Percentiles rank a stretch among this genome's conserved stretches.
Evolutionary conservation across 2,797 vertebrate genomes (phyloP).

Genomic region (Phrynocephalus forsythii): DNA sequence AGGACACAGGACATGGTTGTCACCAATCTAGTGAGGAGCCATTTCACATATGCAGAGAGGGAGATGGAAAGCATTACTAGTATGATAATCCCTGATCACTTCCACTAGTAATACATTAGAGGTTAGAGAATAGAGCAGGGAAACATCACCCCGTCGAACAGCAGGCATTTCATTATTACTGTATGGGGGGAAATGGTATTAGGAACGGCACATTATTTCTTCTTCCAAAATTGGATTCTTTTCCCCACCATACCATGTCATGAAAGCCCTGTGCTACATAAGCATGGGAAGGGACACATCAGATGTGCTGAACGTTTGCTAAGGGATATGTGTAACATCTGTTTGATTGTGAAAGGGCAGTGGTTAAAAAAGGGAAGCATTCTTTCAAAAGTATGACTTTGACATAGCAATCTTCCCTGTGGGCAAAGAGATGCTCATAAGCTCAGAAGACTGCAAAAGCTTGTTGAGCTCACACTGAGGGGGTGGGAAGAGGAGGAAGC

Average conservation of each 20-base stretch:
- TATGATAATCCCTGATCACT: no score
- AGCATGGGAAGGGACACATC: not conserved
- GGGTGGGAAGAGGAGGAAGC: no score
- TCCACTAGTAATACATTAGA: no score
- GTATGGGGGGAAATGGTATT: not conserved
- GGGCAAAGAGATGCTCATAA: not conserved
- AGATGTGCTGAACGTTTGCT: not conserved
- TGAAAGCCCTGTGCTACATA: not conserved
- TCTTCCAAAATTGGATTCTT: not conserved
- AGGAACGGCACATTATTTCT: not conserved
- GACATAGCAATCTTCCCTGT: not conserved
- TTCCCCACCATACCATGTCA: not conserved
- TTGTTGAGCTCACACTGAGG: not conserved
- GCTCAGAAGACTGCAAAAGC: not conserved
- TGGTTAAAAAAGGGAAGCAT: not conserved
- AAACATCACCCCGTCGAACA: no score
- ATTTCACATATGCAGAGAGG: no score
- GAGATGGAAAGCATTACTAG: no score
- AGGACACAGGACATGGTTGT: no score
- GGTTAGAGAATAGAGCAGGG: no score
- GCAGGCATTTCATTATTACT: not conserved
- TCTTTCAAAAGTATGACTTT: not conserved
- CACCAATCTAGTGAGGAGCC: no score
- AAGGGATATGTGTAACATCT: not conserved
- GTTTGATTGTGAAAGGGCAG: not conserved